Base-by-base conservation (phyloP, 2,113 vertebrate species). In the Asarcornis scutulata region DNA sequence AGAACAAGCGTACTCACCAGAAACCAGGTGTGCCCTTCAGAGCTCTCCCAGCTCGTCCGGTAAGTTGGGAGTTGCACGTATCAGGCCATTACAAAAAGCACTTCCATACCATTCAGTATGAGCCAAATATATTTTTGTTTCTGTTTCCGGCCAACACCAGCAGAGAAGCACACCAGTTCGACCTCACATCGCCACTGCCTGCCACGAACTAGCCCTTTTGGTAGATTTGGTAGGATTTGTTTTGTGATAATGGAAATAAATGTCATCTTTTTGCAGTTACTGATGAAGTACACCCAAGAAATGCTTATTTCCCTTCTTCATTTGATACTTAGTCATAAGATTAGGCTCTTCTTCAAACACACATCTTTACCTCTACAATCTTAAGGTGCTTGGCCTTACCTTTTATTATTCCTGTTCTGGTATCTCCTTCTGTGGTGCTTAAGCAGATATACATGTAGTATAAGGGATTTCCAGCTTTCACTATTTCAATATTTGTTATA, bases 161-260 rank as follows among this genome's bases (percentile, higher is more conserved):
- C 0, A 6, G 13, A 83, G 31, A 76, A 76, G 14, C 7, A 8
- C 0, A 2, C 53, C 64, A 53, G 8, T 23, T 40, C 81, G 40
- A 88, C 17, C 3, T 1, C 23, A 58, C 72, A 87, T 25, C 44
- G n/a, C 31, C 64, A n/a, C 26, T 2, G 8, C 83, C 40, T 14
- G 6, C 4, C 72, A 58, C 18, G n/a, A 48, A 7, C 8, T 36
- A 63, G 48, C 48, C 8, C n/a, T 73, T 25, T 4, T 10, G 40
- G 11, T 3, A 13, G 63, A 55, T 52, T 26, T 52, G 50, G 50
- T 50, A 25, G 68, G 18, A 22, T 1, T 6, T 25, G 9, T 11
- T 89, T 63, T 63, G 31, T 62, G 69, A 62, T 48, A 11, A 88
- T 80, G 34, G 59, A 86, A 90, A 0, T 50, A 81, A 86, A 14